Conservation (phyloP, 2,113 vertebrate genomes). For the Osmerus mordax region DNA sequence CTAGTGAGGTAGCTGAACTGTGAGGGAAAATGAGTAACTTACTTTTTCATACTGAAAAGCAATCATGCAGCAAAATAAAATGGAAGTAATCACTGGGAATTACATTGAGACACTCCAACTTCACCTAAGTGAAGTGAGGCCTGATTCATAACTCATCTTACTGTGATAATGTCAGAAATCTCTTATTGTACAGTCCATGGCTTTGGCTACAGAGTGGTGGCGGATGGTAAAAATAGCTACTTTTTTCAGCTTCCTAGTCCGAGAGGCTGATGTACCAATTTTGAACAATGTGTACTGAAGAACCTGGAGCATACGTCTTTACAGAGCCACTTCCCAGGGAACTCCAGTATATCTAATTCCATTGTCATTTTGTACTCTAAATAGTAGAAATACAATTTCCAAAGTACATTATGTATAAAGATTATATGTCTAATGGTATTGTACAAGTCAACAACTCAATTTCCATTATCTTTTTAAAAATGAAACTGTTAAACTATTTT, state of each 20-base stretch:
- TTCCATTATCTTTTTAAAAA: no score
- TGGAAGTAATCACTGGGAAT: no score
- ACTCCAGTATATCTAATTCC: not conserved
- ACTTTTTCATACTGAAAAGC: no score
- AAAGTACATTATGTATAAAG: slow-evolving; percentile 1
- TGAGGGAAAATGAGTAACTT: no score
- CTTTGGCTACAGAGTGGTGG: not conserved
- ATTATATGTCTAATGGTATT: not conserved
- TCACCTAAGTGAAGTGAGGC: no score
- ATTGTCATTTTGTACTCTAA: not conserved
- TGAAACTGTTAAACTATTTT: no score
- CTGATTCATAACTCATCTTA: not conserved
- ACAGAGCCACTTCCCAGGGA: not conserved
- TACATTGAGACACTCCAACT: no score
- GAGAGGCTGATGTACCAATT: slow-evolving; percentile 51
- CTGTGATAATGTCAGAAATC: not conserved
- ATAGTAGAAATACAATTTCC: not conserved
- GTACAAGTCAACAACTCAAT: not conserved
- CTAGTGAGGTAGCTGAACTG: no score
- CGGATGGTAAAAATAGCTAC: not conserved
- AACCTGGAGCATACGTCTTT: slow-evolving; percentile 15
- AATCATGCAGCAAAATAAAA: no score
- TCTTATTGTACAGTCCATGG: not conserved
- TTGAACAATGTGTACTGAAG: slow-evolving; percentile 35
- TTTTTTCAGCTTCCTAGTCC: slow-evolving; percentile 65